Evolutionary conservation across 2,888 invertebrate genomes (phyloP).

Genomic region (Ephialtes manifestator): DNA sequence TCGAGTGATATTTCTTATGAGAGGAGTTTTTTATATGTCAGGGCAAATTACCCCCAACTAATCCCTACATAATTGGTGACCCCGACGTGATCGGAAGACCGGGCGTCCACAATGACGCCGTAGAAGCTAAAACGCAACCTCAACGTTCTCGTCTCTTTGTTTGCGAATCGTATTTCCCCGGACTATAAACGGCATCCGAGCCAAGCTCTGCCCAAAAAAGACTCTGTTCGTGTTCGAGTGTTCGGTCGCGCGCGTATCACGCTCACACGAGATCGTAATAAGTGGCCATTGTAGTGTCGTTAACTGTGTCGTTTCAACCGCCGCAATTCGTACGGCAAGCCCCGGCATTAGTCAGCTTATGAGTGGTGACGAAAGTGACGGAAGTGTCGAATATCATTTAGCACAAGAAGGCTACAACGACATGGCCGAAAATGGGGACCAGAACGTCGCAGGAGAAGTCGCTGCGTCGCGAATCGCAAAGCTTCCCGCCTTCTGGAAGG

Average conservation of each 20-base stretch:
- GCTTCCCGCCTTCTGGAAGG: slow-evolving; percentile 68
- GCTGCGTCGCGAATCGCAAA: slow-evolving; percentile 20
- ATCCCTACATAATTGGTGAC: not conserved
- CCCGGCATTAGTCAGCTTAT: not conserved
- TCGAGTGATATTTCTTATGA: too few relatives aligned
- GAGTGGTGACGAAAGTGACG: not conserved
- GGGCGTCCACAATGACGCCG: not conserved
- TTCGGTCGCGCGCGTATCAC: not conserved
- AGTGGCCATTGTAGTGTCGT: not conserved
- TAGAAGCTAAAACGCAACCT: not conserved
- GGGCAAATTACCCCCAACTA: too few relatives aligned
- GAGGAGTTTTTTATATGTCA: too few relatives aligned
- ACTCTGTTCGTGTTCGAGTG: not conserved
- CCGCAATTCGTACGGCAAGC: not conserved
- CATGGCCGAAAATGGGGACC: not conserved
- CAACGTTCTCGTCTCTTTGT: not conserved
- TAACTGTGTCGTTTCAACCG: not conserved
- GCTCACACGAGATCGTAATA: not conserved
- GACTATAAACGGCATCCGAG: not conserved
- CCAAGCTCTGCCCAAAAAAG: not conserved
- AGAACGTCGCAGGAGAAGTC: not conserved
- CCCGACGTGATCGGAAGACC: slow-evolving; percentile 3
- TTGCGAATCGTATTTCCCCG: not conserved
- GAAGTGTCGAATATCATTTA: not conserved
- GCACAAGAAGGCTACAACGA: not conserved